Evolutionary conservation across 1,140 invertebrate genomes (phyloP), one percentile per base, ranked within the genome.

Genomic region (Procambarus virginalis): DNA sequence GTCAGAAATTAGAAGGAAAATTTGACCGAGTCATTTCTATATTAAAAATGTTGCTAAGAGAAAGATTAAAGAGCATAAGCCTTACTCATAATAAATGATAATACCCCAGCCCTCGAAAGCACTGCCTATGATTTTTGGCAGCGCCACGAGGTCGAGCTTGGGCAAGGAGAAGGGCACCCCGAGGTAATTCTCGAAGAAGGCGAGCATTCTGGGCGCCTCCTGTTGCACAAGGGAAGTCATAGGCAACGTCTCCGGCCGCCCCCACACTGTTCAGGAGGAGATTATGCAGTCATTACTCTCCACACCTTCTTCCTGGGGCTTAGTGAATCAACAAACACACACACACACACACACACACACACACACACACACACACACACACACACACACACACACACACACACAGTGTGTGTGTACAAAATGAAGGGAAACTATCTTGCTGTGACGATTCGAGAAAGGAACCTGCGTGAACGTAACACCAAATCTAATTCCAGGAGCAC

Each of bases 41-140:
- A 4, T 55, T 55, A 1, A 5, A 55, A 55, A 55, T 55, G 4
- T 9, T 9, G 51, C 1, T 9, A 55, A 55, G 8, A 55, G 51
- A 55, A 55, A 55, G 8, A 55, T 34, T 34, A 1, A 55, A 55
- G 8, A 8, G 12, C 8, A 22, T n/a, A 8, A n/a, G 70, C 8
- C 79, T 60, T 60, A 81, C 79, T 81, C 51, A 60, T 60, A 81
- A 12, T 34, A 2, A 8, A 81, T 2, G 51, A 81, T 60, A 51
- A 58, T n/a, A 12, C 79, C 79, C 79, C 79, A 81, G 20, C 68
- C 48, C 70, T 51, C 22, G 58, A 76, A 84, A 12, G 60, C 60
- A 22, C 2, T 12, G n/a, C 64, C 68, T 17, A 51, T 4, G 0
- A 48, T 0, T 1, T 20, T 34, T 12, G 75, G 75, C 10, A 45